Percentiles rank a stretch among this genome's conserved stretches.
phyloP scores from a whole-genome alignment of 2,797 vertebrate genomes.

The Semaprochilodus insignis region DNA sequence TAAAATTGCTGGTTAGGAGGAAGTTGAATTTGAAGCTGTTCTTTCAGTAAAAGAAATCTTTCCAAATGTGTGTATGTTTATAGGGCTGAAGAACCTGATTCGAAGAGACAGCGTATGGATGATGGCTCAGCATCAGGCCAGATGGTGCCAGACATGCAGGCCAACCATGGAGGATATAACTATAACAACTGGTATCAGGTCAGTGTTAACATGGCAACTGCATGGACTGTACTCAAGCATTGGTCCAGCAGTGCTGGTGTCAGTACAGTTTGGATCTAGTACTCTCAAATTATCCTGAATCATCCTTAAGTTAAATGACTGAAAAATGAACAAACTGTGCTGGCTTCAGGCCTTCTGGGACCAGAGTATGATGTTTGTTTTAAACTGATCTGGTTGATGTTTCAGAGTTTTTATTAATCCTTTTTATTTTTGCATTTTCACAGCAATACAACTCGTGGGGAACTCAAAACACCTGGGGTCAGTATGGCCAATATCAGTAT shows the following conservation, averaged over 20 bases:
- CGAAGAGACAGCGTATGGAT: conserved; percentile 89
- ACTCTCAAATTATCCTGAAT: too few species aligned
- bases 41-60: not conserved
- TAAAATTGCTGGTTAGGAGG: too few species aligned
- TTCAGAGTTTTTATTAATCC: not conserved
- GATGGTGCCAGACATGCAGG: conserved; percentile 86
- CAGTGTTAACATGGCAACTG: conserved; percentile 36
- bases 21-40: too few species aligned
- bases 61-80: not conserved
- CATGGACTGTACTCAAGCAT: not conserved
- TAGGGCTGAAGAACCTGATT: conserved; percentile 91
- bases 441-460: conserved; percentile 89
- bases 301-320: too few species aligned
- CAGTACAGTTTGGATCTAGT: too few species aligned
- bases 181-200: conserved; percentile 99
- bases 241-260: too few species aligned
- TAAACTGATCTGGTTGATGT: not conserved
- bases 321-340: too few species aligned
- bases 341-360: not conserved
- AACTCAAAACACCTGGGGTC: conserved; percentile 90
- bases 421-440: conserved; percentile 8
- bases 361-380: not conserved
- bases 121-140: conserved; percentile 77
- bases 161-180: conserved; percentile 91
- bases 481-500: conserved; percentile 85